phyloP scores from a whole-genome alignment of 2,888 invertebrate species.

The Myopa tessellatipennis region DNA sequence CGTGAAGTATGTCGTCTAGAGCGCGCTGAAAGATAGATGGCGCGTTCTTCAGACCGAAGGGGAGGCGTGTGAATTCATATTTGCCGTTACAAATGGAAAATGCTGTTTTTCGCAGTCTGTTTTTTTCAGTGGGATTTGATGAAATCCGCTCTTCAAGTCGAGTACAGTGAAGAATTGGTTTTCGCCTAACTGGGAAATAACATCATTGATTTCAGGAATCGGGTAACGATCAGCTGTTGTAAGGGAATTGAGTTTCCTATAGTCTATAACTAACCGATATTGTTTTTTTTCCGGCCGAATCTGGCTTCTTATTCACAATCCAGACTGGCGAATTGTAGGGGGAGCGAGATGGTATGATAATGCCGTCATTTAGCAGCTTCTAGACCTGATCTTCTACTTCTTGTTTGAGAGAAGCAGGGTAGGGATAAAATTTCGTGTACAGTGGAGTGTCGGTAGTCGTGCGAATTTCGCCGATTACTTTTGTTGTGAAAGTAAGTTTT shows the following conservation, averaged over 20 bases:
- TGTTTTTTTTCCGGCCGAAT: too few species aligned
- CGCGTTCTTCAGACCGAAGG: slow-evolving; percentile 33
- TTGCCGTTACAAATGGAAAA: slow-evolving; percentile 25
- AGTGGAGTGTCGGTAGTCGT: slow-evolving; percentile 24
- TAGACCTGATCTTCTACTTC: slow-evolving; percentile 29
- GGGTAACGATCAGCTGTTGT: too few species aligned
- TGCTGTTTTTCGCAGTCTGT: slow-evolving; percentile 23
- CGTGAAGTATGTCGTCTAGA: slow-evolving; percentile 23
- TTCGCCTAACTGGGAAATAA: too few species aligned
- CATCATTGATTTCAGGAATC: too few species aligned
- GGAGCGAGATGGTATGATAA: too few species aligned
- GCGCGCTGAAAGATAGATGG: slow-evolving; percentile 36
- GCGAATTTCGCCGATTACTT: slow-evolving; percentile 28
- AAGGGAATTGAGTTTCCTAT: too few species aligned
- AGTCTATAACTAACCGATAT: too few species aligned
- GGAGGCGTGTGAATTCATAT: background rate
- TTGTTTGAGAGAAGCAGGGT: slow-evolving; percentile 1
- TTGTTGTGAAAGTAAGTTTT: slow-evolving; percentile 14
- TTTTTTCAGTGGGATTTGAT: background rate
- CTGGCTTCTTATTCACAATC: too few species aligned
- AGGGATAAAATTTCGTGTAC: slow-evolving; percentile 36
- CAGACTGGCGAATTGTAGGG: too few species aligned
- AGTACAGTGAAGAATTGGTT: too few species aligned
- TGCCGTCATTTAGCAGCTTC: slow-evolving; percentile 2
- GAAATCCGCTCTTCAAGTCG: too few species aligned